Conservation (phyloP, 2,797 vertebrate species). For the Sylvia borin region DNA sequence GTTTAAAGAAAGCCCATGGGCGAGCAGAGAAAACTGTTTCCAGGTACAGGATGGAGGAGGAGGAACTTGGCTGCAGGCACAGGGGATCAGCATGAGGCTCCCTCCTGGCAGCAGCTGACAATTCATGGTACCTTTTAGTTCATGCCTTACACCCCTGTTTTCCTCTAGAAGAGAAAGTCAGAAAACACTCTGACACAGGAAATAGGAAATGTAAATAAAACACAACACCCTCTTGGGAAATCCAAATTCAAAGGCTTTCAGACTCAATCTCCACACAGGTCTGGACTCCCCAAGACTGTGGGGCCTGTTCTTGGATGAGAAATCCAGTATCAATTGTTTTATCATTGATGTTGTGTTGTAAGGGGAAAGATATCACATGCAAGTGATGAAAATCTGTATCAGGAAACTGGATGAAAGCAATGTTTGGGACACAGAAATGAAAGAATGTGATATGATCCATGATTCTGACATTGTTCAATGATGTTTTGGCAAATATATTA, state of each 20-base stretch:
- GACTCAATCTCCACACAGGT: neutral
- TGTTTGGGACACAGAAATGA: neutral
- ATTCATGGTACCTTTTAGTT: neutral
- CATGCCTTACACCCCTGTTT: neutral
- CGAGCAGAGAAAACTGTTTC: neutral
- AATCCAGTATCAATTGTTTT: neutral
- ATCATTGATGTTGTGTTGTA: neutral
- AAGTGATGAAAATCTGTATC: neutral
- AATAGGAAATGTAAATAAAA: constrained; percentile 62
- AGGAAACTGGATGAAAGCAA: neutral
- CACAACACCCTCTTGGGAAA: neutral
- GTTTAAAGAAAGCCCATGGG: neutral
- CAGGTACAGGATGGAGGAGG: accelerated
- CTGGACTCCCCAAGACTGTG: neutral
- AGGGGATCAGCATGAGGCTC: neutral
- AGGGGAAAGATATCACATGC: neutral
- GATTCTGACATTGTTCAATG: neutral
- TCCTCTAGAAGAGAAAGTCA: neutral
- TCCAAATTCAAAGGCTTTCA: neutral
- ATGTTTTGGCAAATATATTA: neutral
- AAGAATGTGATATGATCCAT: neutral
- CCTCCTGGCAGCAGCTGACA: neutral
- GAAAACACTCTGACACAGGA: constrained; percentile 32
- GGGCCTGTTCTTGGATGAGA: neutral
- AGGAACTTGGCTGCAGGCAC: neutral